Evolutionary conservation across 1,140 invertebrate genomes (phyloP), one percentile per base, ranked within the genome.

Genomic region (Neodiprion lecontei): DNA sequence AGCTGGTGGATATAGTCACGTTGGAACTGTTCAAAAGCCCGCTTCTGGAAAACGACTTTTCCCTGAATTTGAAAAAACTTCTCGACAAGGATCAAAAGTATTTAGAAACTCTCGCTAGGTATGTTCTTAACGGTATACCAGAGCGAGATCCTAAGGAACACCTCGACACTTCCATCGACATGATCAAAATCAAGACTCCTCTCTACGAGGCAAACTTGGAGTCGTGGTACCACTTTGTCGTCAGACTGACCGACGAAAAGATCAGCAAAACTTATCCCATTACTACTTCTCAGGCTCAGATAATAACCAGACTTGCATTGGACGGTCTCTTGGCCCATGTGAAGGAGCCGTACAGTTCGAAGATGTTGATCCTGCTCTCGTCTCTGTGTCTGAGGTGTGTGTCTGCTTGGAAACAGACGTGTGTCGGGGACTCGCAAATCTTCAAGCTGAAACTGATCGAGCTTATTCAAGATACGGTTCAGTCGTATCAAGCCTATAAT

Each of bases 191-290:
- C 3, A 66, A 74, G 23, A 68, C 80, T 73, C 83, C 85, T 0
- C 67, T 87, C 7, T 87, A 87, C 12, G 85, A 88, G 73, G 81
- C 79, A 7, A 89, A 88, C 74, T 77, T 89, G 14, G 87, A 88
- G 70, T 87, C 88, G 9, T 88, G 85, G 86, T 88, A 89, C 28
- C 82, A 88, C 66, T 80, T 88, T 12, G 77, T 89, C 5, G 85
- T 88, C 1, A 82, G 84, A n/a, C 74, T 89, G 0, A 89, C 87
- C 0, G 85, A 88, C n/a, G 81, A 84, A 9, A 84, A 86, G 48
- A 84, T 85, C 1, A 67, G 77, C 0, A 83, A 80, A 12, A 82
- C 81, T 49, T 83, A 84, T 74, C 72, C 78, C 0, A 76, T 87
- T 7, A 72, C 74, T 9, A 75, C 82, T 9, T 73, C 78, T 0